These are phyloP conservation scores for Microctenopoma steveboyesi DNA, from an alignment of 2,797 vertebrate species.

Conservation along the genomic window DNA sequence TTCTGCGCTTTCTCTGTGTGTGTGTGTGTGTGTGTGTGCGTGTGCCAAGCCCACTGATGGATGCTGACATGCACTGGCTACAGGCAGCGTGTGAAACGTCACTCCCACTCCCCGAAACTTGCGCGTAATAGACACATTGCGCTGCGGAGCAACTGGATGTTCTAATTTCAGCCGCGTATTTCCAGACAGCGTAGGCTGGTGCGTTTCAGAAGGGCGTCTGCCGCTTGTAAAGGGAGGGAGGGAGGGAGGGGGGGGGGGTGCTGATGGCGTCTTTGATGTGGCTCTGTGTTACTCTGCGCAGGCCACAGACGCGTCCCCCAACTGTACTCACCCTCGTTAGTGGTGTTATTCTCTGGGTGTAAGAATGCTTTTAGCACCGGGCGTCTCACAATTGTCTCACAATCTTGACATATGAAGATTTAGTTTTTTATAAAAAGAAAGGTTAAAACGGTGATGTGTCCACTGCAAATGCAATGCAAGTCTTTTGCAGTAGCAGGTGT, in stretches of 20 bases:
- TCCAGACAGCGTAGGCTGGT: conserved; percentile 72
- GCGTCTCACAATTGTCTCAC: not conserved
- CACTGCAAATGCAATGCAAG: conserved; percentile 53
- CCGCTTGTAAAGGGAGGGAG: conserved; percentile 29
- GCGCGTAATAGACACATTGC: conserved; percentile 76
- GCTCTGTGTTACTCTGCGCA: conserved; percentile 25
- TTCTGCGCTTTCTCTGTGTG: not conserved
- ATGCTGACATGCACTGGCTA: conserved; percentile 48
- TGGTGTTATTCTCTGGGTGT: conserved; percentile 15
- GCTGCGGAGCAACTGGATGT: conserved; percentile 87
- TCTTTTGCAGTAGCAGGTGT: not conserved
- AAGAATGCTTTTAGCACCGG: not conserved
- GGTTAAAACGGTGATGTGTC: not conserved
- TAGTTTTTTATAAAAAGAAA: no score
- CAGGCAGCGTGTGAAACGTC: conserved; percentile 69
- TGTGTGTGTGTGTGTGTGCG: no score
- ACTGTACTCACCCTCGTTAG: conserved; percentile 20
- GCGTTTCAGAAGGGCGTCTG: conserved; percentile 58
- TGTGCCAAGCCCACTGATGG: conserved; percentile 28
- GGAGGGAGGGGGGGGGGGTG: no score
- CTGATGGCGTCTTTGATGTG: conserved; percentile 44
- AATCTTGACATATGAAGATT: no score
- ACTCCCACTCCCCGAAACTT: conserved; percentile 81
- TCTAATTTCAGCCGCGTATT: conserved; percentile 86
- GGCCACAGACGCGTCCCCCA: conserved; percentile 33